Conservation (phyloP, 2,797 vertebrate species). For the Falco concolor region DNA sequence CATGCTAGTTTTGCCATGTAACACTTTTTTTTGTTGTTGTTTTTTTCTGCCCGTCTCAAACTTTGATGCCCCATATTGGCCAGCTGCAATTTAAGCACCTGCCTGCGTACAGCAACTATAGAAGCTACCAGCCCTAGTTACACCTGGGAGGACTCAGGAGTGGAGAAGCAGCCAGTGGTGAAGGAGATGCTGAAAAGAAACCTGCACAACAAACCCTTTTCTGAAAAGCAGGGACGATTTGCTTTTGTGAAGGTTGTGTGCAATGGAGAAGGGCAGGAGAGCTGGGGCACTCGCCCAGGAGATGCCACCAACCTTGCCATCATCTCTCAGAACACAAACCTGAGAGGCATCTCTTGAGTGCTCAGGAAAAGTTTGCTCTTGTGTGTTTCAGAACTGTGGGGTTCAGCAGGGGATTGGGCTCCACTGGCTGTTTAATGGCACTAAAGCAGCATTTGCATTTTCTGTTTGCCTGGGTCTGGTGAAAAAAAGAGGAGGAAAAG, state of each 20-base stretch:
- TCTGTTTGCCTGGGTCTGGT: not conserved
- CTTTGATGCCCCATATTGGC: not conserved
- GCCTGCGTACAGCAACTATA: not conserved
- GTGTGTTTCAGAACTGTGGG: not conserved
- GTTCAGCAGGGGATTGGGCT: not conserved
- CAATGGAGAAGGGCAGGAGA: not conserved
- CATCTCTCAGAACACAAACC: not conserved
- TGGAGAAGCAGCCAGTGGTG: not conserved
- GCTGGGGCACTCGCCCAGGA: not conserved
- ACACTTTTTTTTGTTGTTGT: not conserved
- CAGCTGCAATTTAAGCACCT: not conserved
- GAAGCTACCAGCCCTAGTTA: not conserved
- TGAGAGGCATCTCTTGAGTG: not conserved
- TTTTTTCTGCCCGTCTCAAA: not conserved
- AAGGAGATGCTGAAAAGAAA: not conserved
- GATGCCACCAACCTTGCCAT: not conserved
- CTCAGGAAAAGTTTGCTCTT: not conserved
- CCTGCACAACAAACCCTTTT: not conserved
- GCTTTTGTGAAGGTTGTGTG: not conserved
- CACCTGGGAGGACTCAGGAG: not conserved
- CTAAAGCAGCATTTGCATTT: not conserved
- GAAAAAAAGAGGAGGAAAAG: not conserved
- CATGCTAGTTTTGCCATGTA: not conserved
- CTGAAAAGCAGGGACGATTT: not conserved
- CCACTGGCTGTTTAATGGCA: not conserved